Evolutionary conservation across 1,140 invertebrate species (phyloP), one percentile per base, ranked within the genome.

Genomic region (Lepidurus packardi): DNA sequence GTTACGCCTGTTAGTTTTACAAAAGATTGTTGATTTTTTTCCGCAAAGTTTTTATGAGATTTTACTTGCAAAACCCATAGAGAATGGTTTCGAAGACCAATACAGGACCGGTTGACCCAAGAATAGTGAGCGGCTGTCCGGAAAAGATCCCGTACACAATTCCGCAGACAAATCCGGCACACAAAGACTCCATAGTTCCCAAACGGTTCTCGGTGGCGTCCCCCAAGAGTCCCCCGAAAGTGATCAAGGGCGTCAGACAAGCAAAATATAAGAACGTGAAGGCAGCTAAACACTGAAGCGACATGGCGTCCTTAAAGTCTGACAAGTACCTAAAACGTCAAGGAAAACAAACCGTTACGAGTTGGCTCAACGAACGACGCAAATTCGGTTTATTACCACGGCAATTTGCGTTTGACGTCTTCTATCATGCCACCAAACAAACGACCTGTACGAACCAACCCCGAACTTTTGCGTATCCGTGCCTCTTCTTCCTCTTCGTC

Each of bases 101-200:
- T 41, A 87, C 83, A 21, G 86, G 87, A 7, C 87, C 87, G 7
- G 86, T 88, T 11, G 82, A 83, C 1, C 85, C 86, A 8, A 87
- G 77, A 73, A 87, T 85, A 24, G 85, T 86, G n/a, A 87, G 80
- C 3, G 86, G 86, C 79, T 87, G 86, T n/a, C 87, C 86, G 78
- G 84, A 80, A 79, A 87, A 86, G 10, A 87, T 80, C 9, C 83
- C 84, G 79, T 85, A 87, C 7, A 84, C 74, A n/a, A 87, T 80
- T 8, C 86, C 86, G 79, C 84, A 85, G 24, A 87, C 79, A 5
- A 83, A 82, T 53, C 85, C 84, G 43, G 84, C 83, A 16, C 88
- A 79, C 24, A 87, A 81, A 43, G 84, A 84, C 80, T 87, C 86
- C 44, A 86, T 84, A 16, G 85, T 83, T 4, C 84, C 85, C 82